Percentiles rank a stretch among this genome's conserved stretches.
Conservation (phyloP, 1,140 invertebrate species). For the Asbolus verrucosus region DNA sequence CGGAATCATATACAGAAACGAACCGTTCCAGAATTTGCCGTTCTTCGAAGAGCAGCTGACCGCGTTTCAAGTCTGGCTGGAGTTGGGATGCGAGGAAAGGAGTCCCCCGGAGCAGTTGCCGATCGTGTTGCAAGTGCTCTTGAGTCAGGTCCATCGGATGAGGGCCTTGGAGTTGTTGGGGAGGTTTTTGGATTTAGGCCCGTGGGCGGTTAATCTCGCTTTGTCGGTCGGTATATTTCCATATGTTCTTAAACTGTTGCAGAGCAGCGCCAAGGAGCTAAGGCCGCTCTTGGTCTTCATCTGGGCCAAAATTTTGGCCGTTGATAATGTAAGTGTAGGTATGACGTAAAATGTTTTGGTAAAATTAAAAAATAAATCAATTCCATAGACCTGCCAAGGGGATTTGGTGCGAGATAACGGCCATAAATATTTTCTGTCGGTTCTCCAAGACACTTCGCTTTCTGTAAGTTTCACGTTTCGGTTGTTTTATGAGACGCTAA, state of each 20-base stretch:
- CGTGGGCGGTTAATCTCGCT: constrained; percentile 97
- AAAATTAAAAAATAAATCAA: constrained; percentile 9
- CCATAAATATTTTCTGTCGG: constrained; percentile 94
- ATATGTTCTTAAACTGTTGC: constrained; percentile 96
- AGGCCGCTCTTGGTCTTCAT: constrained; percentile 95
- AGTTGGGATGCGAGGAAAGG: constrained; percentile 79
- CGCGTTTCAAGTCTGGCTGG: constrained; percentile 98
- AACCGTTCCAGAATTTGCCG: constrained; percentile 81
- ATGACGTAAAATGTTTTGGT: constrained; percentile 16
- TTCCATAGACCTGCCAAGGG: constrained; percentile 87
- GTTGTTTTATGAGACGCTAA: neutral
- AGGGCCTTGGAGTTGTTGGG: constrained; percentile 94
- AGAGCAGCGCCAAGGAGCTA: constrained; percentile 92
- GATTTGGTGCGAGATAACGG: constrained; percentile 96
- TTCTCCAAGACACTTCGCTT: constrained; percentile 87
- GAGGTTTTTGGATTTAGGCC: constrained; percentile 95
- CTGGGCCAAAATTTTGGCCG: constrained; percentile 98
- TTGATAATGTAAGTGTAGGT: constrained; percentile 84
- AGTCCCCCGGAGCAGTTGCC: constrained; percentile 95
- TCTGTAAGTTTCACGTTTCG: constrained; percentile 71
- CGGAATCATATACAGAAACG: constrained; percentile 74
- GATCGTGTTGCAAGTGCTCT: constrained; percentile 96
- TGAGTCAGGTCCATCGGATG: constrained; percentile 96
- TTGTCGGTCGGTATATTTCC: constrained; percentile 98
- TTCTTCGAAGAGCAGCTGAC: constrained; percentile 99